Evolutionary conservation across 1,140 invertebrate genomes (phyloP), one percentile per base, ranked within the genome.

Genomic region (Pseudachorutes palmiensis): DNA sequence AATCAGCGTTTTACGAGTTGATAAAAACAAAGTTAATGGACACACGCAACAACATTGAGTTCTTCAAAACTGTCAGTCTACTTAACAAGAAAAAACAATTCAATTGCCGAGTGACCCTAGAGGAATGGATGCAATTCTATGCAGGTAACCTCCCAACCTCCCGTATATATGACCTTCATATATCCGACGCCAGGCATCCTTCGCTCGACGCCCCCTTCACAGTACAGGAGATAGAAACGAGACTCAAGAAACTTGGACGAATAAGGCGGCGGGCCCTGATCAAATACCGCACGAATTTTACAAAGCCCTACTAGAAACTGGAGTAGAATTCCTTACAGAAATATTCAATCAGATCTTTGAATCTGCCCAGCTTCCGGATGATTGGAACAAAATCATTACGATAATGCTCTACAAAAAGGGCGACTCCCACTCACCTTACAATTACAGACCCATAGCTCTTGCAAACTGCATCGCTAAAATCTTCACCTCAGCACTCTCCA

Each of bases 221-320:
- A 12, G 16, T 36, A 2, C 5, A 28, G 2, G 68, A 70, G 31
- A 2, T 70, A 14, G 9, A 61, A 30, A 1, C 0, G 2, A 29
- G 31, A 0, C 30, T 70, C 33, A 12, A 49, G 12, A 61, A 55
- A 41, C 5, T 59, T n/a, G 55, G 49, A 64, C 61, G 45, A 19
- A 48, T 9, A 77, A 76, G 72, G 75, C 77, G 0, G 73, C 76
- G 1, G 77, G 78, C 0, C 48, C 61, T 9, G 77, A 79, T 48
- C 26, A 28, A 0, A 77, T 79, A 2, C 61, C 72, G 19, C 75
- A 75, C 41, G 70, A 75, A 30, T 31, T 75, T 2, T 30, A 78
- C 0, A 78, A 77, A 73, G 74, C 77, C 14, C 58, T 79, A 2
- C 66, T 72, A 0, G 2, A 22, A 14, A n/a, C 24, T 2, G 32